These are phyloP conservation scores for Trissonchulus sp. DNA, from an alignment of 2,888 invertebrate genomes.

Conservation along the genomic window DNA sequence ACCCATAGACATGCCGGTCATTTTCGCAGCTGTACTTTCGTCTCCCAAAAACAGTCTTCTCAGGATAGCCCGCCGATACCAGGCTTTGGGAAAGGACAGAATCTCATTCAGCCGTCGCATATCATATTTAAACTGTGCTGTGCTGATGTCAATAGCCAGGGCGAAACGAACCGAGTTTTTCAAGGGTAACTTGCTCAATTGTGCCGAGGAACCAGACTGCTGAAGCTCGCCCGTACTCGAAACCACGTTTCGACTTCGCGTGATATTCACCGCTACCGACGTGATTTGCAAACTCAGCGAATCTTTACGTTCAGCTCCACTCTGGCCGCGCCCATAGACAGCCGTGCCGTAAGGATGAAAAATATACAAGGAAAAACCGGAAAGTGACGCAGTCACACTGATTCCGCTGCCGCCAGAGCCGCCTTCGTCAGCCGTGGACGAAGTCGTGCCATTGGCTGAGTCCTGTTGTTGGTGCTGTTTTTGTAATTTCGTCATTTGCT, in stretches of 20 bases:
- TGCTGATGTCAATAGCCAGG: constrained; percentile 44
- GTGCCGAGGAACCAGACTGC: background rate
- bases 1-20: constrained; percentile 5
- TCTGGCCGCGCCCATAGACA: constrained; percentile 18
- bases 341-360: constrained; percentile 87
- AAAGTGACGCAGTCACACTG: constrained; percentile 89
- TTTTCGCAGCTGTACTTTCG: constrained; percentile 57
- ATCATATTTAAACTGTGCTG: constrained; percentile 82
- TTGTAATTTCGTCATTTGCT: background rate
- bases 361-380: constrained; percentile 94
- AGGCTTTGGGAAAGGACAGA: constrained; percentile 93
- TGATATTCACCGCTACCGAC: constrained; percentile 90
- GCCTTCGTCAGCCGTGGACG: background rate
- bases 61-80: constrained; percentile 91
- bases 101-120: constrained; percentile 95
- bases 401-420: constrained; percentile 61
- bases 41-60: constrained; percentile 87
- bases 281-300: constrained; percentile 75
- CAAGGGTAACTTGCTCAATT: background rate
- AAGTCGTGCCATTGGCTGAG: background rate
- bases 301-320: constrained; percentile 72
- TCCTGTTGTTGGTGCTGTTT: background rate
- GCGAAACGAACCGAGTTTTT: constrained; percentile 39
- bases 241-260: constrained; percentile 75
- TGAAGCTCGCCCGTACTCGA: background rate